Percentiles rank a stretch among this genome's conserved stretches.
These are phyloP conservation scores for Tretioscincus oriximinensis DNA, from an alignment of 2,113 vertebrate genomes.

Conservation along the genomic window DNA sequence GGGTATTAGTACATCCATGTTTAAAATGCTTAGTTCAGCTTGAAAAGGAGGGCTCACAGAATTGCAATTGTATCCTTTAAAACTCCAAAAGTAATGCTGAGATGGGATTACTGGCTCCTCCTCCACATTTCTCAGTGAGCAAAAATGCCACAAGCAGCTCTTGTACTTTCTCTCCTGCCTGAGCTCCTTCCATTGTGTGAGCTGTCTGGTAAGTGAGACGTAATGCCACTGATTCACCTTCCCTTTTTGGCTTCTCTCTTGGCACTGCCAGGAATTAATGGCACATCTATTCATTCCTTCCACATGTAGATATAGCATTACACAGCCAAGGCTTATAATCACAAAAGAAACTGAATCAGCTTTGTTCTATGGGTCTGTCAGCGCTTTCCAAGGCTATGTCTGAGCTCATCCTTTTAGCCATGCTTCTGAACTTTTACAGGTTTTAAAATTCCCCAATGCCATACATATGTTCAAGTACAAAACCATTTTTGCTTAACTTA, in stretches of 20 bases:
- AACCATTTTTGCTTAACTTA: not conserved
- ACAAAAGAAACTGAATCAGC: conserved; percentile 62
- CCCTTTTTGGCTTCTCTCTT: conserved; percentile 52
- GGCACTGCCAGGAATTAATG: conserved; percentile 57
- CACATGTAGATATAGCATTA: conserved; percentile 26
- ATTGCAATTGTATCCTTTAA: not conserved
- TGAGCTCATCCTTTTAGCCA: conserved; percentile 40
- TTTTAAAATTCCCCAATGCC: conserved; percentile 48
- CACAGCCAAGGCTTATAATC: conserved; percentile 37
- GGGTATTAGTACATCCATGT: not conserved
- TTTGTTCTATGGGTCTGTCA: conserved; percentile 39
- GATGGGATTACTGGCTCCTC: not conserved
- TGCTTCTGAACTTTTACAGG: conserved; percentile 45
- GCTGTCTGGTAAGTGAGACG: conserved; percentile 27
- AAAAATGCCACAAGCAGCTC: not conserved
- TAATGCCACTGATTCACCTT: conserved; percentile 28
- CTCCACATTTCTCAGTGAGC: not conserved
- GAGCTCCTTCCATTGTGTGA: accelerated
- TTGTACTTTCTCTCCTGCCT: not conserved
- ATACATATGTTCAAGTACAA: not conserved
- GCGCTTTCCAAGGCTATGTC: conserved; percentile 55
- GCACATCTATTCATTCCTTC: conserved; percentile 52
- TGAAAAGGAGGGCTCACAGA: not conserved
- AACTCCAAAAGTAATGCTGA: not conserved
- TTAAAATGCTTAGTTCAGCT: conserved; percentile 1